A percentile compares a stretch with the other conserved stretches of the same genome.
Conservation (phyloP, 2,113 vertebrate species). For the Nesogale talazaci region DNA sequence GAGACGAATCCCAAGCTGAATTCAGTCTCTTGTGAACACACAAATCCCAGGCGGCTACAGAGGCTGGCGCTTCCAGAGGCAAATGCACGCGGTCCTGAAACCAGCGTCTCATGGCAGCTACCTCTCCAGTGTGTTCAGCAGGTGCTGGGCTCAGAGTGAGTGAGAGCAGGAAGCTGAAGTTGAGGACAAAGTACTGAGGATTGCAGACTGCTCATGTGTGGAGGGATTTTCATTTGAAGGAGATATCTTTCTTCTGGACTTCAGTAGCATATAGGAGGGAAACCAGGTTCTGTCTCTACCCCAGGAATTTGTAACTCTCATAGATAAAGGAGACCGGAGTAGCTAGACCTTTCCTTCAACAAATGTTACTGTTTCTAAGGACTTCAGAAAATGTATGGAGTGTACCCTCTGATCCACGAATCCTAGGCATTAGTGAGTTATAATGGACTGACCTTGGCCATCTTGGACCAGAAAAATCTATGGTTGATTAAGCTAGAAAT, state of each 20-base stretch:
- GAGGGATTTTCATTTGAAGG: neutral
- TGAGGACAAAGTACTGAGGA: neutral
- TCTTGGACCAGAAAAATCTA: no score
- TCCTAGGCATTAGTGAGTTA: no score
- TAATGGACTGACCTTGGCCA: no score
- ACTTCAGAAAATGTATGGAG: neutral
- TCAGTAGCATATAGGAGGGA: neutral
- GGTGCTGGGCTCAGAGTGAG: neutral
- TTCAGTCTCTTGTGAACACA: neutral
- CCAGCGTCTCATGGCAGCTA: neutral
- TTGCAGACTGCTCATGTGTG: no score
- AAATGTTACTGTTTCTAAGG: neutral
- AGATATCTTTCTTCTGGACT: neutral
- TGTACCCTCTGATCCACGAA: neutral
- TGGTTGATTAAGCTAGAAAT: no score
- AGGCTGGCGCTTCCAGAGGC: constrained; percentile 49
- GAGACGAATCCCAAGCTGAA: neutral
- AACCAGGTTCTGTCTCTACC: neutral
- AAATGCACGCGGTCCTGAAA: constrained; percentile 34
- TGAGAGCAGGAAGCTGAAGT: neutral
- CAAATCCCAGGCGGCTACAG: constrained; percentile 53
- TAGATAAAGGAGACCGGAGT: neutral
- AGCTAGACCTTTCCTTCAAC: neutral
- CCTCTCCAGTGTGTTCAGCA: neutral
- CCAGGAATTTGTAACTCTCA: neutral